Evolutionary conservation across 2,888 invertebrate species (phyloP).

Genomic region (Panopea generosa): DNA sequence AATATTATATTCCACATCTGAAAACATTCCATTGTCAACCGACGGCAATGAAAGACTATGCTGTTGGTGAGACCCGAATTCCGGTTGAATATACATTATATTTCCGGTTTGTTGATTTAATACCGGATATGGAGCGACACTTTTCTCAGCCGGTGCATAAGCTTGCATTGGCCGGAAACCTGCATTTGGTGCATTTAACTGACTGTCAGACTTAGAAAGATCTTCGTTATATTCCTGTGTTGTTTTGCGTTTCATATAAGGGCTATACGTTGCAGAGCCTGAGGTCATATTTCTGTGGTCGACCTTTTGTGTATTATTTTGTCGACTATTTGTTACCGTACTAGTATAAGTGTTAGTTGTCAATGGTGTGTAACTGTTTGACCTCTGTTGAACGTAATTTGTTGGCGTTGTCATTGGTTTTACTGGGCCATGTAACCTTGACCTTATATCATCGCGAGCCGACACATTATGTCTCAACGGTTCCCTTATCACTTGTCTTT

Average conservation of each 20-base stretch:
- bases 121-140: conserved; percentile 50
- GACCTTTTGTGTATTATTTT: not conserved
- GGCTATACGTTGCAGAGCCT: conserved; percentile 66
- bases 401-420: not conserved
- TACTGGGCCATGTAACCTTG: conserved; percentile 33
- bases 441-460: conserved; percentile 33
- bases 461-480: conserved; percentile 20
- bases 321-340: not conserved
- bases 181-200: conserved; percentile 65
- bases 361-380: conserved; percentile 9
- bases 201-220: conserved; percentile 77
- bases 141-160: conserved; percentile 20
- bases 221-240: conserved; percentile 60
- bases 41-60: conserved; percentile 19
- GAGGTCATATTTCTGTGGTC: conserved; percentile 43
- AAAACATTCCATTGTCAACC: conserved; percentile 78
- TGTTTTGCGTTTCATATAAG: conserved; percentile 61
- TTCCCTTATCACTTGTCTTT: conserved; percentile 37
- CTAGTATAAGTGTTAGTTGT: not conserved
- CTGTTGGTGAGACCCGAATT: not conserved
- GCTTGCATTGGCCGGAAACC: conserved; percentile 4
- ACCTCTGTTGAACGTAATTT: conserved; percentile 7
- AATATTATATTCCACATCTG: conserved; percentile 81
- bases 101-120: conserved; percentile 56
- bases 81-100: conserved; percentile 60